Evolutionary conservation across 2,113 vertebrate species (phyloP).

Genomic region (Tragulus kanchil): DNA sequence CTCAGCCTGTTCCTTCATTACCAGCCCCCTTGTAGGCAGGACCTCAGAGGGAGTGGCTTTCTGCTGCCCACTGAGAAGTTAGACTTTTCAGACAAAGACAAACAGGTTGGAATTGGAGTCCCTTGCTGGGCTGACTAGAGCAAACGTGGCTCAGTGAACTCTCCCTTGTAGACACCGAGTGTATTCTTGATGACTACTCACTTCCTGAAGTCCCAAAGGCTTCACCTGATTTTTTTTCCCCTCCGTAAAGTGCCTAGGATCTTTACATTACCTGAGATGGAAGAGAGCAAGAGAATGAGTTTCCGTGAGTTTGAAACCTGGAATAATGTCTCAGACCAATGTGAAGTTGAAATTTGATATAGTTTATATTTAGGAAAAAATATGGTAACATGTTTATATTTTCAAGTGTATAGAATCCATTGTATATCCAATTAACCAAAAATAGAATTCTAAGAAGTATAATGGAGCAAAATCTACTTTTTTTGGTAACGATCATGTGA

Average conservation of each 20-base stretch:
- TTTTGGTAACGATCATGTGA: background rate
- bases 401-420: background rate
- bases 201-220: background rate
- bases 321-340: background rate
- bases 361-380: background rate
- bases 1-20: background rate
- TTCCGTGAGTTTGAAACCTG: background rate
- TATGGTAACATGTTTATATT: background rate
- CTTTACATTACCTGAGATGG: background rate
- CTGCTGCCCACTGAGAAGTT: too few relatives aligned
- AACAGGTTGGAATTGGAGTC: background rate
- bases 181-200: background rate
- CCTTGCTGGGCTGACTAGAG: background rate
- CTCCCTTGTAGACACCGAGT: background rate
- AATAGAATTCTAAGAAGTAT: background rate
- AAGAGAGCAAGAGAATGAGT: background rate
- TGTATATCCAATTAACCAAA: too few relatives aligned
- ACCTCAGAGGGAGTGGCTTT: background rate
- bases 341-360: background rate
- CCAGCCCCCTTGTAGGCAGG: background rate
- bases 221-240: background rate
- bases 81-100: background rate
- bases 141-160: background rate
- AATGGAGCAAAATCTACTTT: background rate
- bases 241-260: background rate